phyloP scores from a whole-genome alignment of 2,888 invertebrate species.

The Drosophila imparisetae region DNA sequence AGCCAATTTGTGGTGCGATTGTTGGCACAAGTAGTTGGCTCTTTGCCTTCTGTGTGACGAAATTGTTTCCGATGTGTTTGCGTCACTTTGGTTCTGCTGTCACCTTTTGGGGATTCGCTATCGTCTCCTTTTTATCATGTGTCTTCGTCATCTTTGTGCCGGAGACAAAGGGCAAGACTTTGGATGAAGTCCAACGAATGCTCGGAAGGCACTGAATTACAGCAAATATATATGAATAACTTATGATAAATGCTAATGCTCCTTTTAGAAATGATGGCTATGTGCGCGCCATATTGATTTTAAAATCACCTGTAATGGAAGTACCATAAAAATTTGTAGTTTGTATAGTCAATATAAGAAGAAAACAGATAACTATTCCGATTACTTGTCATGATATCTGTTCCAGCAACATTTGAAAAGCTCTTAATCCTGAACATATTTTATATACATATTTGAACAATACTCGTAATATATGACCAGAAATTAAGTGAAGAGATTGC shows the following conservation, averaged over 20 bases:
- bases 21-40: constrained; percentile 92
- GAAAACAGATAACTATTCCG: not conserved
- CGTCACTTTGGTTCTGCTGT: constrained; percentile 86
- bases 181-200: constrained; percentile 69
- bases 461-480: not conserved
- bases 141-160: constrained; percentile 87
- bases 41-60: constrained; percentile 91
- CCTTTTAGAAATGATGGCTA: not conserved
- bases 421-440: not conserved
- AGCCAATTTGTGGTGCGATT: constrained; percentile 89
- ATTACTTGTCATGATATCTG: not conserved
- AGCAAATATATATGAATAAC: not conserved
- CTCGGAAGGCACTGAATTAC: constrained; percentile 1
- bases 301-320: not conserved
- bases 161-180: constrained; percentile 85
- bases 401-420: not conserved
- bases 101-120: constrained; percentile 90
- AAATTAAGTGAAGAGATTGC: not conserved
- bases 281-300: not conserved
- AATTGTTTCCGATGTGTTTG: constrained; percentile 87
- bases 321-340: not conserved
- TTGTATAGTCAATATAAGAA: not conserved
- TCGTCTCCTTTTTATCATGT: constrained; percentile 87
- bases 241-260: not conserved
- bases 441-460: not conserved